Percentiles rank a stretch among this genome's conserved stretches.
These are phyloP conservation scores for Caenorhabditis briggsae DNA, from an alignment of 1,140 invertebrate species.

Conservation along the genomic window DNA sequence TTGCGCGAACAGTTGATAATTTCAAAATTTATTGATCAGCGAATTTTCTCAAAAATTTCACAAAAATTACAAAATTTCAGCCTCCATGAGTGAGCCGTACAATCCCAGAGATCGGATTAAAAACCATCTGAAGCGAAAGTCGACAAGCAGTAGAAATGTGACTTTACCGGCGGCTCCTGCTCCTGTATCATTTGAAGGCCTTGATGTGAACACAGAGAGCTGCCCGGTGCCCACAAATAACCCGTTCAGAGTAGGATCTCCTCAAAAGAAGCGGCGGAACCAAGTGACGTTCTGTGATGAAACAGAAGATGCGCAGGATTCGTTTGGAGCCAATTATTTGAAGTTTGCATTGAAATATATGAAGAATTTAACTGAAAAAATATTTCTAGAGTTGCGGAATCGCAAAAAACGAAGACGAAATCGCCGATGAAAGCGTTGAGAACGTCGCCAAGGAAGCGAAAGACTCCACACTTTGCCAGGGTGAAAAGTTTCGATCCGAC, in stretches of 20 bases:
- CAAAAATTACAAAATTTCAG: neutral
- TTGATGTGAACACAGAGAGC: neutral
- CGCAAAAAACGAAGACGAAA: constrained; percentile 1
- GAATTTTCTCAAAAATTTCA: neutral
- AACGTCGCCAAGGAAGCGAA: constrained; percentile 23
- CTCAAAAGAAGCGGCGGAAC: neutral
- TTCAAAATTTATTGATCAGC: neutral
- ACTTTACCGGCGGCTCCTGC: no score
- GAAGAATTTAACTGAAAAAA: neutral
- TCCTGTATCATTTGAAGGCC: no score
- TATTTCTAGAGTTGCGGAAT: neutral
- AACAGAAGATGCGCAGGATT: neutral
- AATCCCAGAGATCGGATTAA: neutral
- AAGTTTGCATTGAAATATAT: neutral
- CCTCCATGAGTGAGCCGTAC: neutral
- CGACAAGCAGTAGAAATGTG: neutral
- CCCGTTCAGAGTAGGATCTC: neutral
- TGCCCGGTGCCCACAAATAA: neutral
- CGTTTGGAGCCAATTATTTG: neutral
- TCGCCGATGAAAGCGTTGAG: neutral
- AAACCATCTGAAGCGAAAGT: neutral
- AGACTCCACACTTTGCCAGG: constrained; percentile 1
- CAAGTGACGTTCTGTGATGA: constrained; percentile 5
- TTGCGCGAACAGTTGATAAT: neutral
- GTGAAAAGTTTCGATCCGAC: constrained; percentile 22